Base-by-base conservation (phyloP, 37 sponge, comb jelly and placozoan species). In the Geodia barretti region DNA sequence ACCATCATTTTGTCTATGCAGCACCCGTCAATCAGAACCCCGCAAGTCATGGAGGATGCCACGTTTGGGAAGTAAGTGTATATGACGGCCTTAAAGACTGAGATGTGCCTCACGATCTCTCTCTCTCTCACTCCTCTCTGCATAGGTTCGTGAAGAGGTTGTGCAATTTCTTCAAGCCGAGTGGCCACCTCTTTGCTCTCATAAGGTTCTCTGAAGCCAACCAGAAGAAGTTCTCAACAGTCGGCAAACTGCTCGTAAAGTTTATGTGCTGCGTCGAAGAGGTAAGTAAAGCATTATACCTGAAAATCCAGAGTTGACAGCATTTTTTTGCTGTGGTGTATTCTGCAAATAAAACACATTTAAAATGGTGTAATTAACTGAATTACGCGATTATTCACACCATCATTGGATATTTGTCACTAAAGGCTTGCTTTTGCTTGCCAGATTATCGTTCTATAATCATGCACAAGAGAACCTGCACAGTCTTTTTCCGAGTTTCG, bases 101-200 rank as follows among this genome's bases (percentile, higher is more conserved):
- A 64, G 29, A 26, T 30, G 29, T 30, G 29, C 4, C 29, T 26
- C 7, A 9, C 29, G 25, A 30, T 30, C 42, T 58, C 8, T 34
- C 39, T 3, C 5, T 28, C 25, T 59, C 1, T n/a, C 29, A 26
- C 62, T 37, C 47, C 68, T 32, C 41, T 33, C 29, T 17, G 32
- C 23, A 33, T 39, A 91, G 92, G 76, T 94, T 94, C 60, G 67
- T 91, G 73, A 79, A 87, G 40, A 64, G 89, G 21, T 59, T 94
- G 69, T 81, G 75, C 67, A 81, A 87, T 64, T 94, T 94, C 76
- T 94, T 79, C 79, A 90, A 88, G 43, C 95, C 95, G 25, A 84
- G 80, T 41, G 76, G 72, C 39, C 76, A 84, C 41, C 81, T 70
- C 41, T 94, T 78, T 59, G 72, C 89, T 23, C 26, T 62, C 68